Conservation (phyloP, 1,140 invertebrate species). For the Pseudoatta argentina region DNA sequence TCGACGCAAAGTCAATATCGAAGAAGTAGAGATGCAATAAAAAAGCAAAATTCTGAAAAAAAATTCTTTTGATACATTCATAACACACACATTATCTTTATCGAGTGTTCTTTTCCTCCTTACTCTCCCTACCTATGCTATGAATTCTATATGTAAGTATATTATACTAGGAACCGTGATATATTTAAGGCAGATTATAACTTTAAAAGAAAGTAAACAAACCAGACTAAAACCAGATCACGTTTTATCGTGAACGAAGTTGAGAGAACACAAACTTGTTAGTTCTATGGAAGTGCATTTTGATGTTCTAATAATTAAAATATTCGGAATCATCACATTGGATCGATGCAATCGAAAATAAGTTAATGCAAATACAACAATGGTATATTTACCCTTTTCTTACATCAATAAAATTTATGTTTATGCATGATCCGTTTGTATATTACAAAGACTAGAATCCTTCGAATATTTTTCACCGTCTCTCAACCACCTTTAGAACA, state of each 20-base stretch:
- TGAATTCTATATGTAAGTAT: neutral
- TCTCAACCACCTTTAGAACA: neutral
- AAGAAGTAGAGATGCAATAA: neutral
- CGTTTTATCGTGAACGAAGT: slow-evolving; percentile 16
- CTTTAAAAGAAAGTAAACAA: slow-evolving; percentile 42
- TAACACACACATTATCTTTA: slow-evolving; percentile 19
- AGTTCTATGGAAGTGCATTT: slow-evolving; percentile 17
- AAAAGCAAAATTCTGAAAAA: slow-evolving; percentile 21
- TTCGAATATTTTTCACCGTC: neutral
- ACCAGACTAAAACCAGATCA: neutral
- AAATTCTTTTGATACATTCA: slow-evolving; percentile 35
- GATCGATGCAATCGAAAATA: neutral
- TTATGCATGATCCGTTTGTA: neutral
- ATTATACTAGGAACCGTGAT: slow-evolving; percentile 7
- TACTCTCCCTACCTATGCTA: neutral
- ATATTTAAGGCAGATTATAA: slow-evolving; percentile 54
- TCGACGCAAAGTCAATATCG: slow-evolving; percentile 29
- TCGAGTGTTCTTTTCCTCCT: neutral
- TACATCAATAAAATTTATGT: neutral
- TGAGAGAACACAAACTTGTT: slow-evolving; percentile 20
- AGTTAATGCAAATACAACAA: neutral
- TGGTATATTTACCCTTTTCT: neutral
- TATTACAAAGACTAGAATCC: neutral
- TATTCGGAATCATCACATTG: neutral
- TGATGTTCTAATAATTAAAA: slow-evolving; percentile 27